Evolutionary conservation across 2,797 vertebrate species (phyloP).

Genomic region (Amazona ochrocephala): DNA sequence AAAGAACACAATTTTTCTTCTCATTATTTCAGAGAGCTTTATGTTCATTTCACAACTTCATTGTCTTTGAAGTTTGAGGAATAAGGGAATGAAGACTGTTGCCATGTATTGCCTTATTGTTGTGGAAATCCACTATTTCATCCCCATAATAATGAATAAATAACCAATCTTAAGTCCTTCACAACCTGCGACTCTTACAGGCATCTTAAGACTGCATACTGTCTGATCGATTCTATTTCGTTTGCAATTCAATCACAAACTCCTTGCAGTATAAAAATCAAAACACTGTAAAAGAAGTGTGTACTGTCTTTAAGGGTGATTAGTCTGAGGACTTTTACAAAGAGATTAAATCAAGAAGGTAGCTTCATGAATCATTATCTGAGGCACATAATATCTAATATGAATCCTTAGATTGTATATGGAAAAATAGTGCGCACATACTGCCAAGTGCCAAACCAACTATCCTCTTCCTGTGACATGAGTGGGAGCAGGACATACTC

Average conservation of each 20-base stretch:
- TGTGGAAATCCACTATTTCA: slow-evolving; percentile 15
- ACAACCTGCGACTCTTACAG: background rate
- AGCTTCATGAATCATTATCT: background rate
- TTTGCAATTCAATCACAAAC: slow-evolving; percentile 3
- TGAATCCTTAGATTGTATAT: background rate
- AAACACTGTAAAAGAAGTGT: background rate
- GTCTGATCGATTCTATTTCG: background rate
- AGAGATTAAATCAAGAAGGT: background rate
- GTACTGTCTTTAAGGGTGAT: background rate
- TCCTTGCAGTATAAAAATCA: background rate
- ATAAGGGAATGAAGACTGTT: background rate
- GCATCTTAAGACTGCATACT: background rate
- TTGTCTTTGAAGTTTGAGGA: background rate
- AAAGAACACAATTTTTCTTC: background rate
- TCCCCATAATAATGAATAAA: slow-evolving; percentile 26
- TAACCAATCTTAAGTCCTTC: background rate
- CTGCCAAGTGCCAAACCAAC: background rate
- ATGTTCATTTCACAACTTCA: slow-evolving; percentile 5
- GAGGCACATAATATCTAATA: background rate
- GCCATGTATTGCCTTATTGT: background rate
- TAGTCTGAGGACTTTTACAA: background rate
- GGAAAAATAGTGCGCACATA: background rate
- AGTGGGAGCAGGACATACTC: background rate
- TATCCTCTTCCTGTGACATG: fast-evolving
- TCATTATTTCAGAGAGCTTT: slow-evolving; percentile 38